Evolutionary conservation across 2,797 vertebrate genomes (phyloP), one percentile per base, ranked within the genome.

Genomic region (Vipera ursinii): DNA sequence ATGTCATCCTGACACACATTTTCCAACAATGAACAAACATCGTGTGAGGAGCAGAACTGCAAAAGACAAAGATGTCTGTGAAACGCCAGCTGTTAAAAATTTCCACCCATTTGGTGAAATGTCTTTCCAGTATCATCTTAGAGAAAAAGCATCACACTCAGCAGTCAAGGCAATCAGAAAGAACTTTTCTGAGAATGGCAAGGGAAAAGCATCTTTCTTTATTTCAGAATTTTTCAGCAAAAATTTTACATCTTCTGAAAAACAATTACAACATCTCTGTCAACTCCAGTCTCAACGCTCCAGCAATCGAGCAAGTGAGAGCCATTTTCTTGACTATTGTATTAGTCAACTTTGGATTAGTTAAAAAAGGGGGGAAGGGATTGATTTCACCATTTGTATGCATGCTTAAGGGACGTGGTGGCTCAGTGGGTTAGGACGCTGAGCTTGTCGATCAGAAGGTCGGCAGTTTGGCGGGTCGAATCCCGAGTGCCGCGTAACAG

Each of bases 261-360:
- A 56, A 20, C 26, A 89, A 24, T 32, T 94, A 88, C 26, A 78
- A 20, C 59, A 92, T 57, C 93, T 92, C 12, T 59, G 59, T 4
- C 60, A 44, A 32, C 53, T 53, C 26, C 91, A 86, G 17, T 60
- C 87, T 5, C 57, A 57, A 51, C 87, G 57, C 10, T 22, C 82
- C 5, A 44, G 20, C 56, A 60, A 44, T 65, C 89, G 91, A 87
- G 91, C 93, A 92, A 91, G 95, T 95, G 94, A 96, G 96, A 96
- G 57, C 69, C 82, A 12, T 89, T 78, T 92, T 85, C 57, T 88
- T 85, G 51, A 63, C 57, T 82, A 85, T 65, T 48, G 1, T 90
- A 12, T 57, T 14, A 44, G 88, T 69, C 26, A 26, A n/a, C 28
- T 61, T 48, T 22, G 88, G 38, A 32, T 65, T 20, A 86, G 7